Conservation (phyloP, 2,888 invertebrate species). For the Toxonevra muliebris region DNA sequence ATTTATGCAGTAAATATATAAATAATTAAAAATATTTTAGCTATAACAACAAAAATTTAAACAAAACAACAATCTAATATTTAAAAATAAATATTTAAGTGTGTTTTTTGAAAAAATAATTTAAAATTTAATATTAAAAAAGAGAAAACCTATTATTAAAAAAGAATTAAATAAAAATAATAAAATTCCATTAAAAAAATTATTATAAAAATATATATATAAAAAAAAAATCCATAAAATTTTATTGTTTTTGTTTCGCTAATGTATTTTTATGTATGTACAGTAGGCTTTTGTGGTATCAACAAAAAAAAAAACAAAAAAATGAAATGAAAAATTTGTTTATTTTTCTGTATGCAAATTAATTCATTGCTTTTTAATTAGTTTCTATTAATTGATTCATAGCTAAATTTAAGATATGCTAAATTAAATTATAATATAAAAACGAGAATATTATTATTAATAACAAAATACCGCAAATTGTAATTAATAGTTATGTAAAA, state of each 20-base stretch:
- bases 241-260: not conserved
- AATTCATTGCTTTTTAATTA: constrained; percentile 7
- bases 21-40: not conserved
- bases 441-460: constrained; percentile 21
- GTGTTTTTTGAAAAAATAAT: not conserved
- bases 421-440: constrained; percentile 26
- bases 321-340: not conserved
- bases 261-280: not conserved
- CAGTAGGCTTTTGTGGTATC: not conserved
- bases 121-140: constrained; percentile 1
- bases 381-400: constrained; percentile 29
- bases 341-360: not conserved
- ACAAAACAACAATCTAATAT: too few species aligned
- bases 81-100: not conserved
- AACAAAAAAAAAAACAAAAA: too few species aligned
- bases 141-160: not conserved
- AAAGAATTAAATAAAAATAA: too few species aligned
- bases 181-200: not conserved
- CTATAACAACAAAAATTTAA: too few species aligned
- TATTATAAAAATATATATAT: too few species aligned
- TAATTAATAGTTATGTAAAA: constrained; percentile 43
- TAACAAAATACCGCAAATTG: constrained; percentile 32
- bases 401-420: constrained; percentile 31
- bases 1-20: constrained; percentile 4
- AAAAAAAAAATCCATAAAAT: not conserved